Conservation (phyloP, 2,888 invertebrate genomes). For the Cerastis leucographa region DNA sequence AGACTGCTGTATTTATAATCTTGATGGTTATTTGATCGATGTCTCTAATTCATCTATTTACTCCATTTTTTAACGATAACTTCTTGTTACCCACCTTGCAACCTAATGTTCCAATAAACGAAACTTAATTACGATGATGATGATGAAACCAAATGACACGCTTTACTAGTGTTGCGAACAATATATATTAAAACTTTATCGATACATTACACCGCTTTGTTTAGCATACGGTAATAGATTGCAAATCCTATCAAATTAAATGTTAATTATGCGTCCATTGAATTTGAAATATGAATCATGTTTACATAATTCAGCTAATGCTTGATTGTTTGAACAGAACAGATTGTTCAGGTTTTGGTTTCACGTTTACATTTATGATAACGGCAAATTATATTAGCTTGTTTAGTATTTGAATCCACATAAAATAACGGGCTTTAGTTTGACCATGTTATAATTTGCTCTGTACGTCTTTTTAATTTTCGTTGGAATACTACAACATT, state of each 20-base stretch:
- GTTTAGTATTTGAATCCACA: background rate
- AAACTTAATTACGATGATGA: slow-evolving; percentile 78
- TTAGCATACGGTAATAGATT: slow-evolving; percentile 49
- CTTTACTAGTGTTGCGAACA: slow-evolving; percentile 72
- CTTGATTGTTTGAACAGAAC: slow-evolving; percentile 51
- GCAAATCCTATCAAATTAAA: slow-evolving; percentile 54
- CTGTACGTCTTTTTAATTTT: background rate
- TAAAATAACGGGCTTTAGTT: background rate
- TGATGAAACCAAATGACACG: slow-evolving; percentile 80
- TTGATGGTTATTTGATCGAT: slow-evolving; percentile 36
- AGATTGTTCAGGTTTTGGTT: slow-evolving; percentile 35
- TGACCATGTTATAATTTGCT: background rate
- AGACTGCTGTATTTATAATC: slow-evolving; percentile 36
- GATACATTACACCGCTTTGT: slow-evolving; percentile 59
- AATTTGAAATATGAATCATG: slow-evolving; percentile 57
- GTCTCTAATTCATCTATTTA: slow-evolving; percentile 44
- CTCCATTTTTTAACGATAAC: slow-evolving; percentile 60
- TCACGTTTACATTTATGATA: slow-evolving; percentile 23
- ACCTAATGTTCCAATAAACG: slow-evolving; percentile 77
- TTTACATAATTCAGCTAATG: slow-evolving; percentile 51
- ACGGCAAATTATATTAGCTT: slow-evolving; percentile 23
- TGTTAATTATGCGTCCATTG: slow-evolving; percentile 48
- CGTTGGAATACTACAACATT: slow-evolving; percentile 11
- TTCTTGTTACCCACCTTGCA: slow-evolving; percentile 69
- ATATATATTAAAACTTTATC: slow-evolving; percentile 67